A percentile compares a stretch with the other conserved stretches of the same genome.
Conservation (phyloP, 1,140 invertebrate genomes). For the Bombus soroeensis region DNA sequence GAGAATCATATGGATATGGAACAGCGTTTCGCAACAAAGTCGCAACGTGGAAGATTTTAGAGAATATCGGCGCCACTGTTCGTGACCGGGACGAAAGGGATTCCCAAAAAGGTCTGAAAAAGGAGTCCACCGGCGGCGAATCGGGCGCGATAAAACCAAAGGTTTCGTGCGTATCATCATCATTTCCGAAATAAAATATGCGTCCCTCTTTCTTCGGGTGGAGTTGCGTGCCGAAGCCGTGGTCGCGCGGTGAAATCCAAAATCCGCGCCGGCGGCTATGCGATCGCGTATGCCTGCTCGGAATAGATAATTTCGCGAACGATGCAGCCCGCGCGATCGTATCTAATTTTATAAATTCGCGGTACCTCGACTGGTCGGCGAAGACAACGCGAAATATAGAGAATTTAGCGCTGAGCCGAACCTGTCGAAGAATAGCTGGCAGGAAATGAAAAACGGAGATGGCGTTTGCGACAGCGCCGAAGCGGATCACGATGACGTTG, state of each 20-base stretch:
- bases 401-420: fast-evolving
- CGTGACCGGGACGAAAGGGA: slow-evolving; percentile 2
- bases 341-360: slow-evolving; percentile 67
- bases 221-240: slow-evolving; percentile 51
- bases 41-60: background rate
- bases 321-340: slow-evolving; percentile 41
- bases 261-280: slow-evolving; percentile 72
- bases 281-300: slow-evolving; percentile 59
- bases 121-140: slow-evolving; percentile 26
- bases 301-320: slow-evolving; percentile 77
- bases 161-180: slow-evolving; percentile 55
- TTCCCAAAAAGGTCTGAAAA: background rate
- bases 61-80: slow-evolving; percentile 20
- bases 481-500: slow-evolving; percentile 25
- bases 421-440: background rate
- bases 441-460: background rate
- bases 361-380: background rate
- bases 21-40: background rate
- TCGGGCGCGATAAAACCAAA: slow-evolving; percentile 43
- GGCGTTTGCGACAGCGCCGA: background rate
- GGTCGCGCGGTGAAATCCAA: slow-evolving; percentile 68
- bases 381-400: background rate
- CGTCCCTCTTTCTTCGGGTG: slow-evolving; percentile 62
- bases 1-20: background rate
- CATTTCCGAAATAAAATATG: slow-evolving; percentile 72